Evolutionary conservation across 92 coral and sea anemone genomes (phyloP).

Genomic region (Palythoa grandis): DNA sequence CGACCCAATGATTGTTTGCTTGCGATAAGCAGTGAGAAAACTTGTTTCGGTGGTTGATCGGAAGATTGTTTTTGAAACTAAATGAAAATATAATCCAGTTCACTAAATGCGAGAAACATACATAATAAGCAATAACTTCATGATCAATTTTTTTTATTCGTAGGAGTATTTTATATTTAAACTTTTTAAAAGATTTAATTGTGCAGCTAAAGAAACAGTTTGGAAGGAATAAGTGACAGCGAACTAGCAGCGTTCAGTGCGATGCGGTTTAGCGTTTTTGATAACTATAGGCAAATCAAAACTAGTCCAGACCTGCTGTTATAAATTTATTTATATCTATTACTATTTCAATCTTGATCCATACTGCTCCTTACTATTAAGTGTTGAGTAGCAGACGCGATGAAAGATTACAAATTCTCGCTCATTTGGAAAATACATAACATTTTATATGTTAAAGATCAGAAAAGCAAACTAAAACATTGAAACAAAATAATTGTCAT

Average conservation of each 20-base stretch:
- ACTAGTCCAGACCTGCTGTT: background rate
- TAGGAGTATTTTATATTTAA: background rate
- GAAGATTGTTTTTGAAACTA: background rate
- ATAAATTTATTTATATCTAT: constrained; percentile 7
- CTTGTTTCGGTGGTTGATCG: background rate
- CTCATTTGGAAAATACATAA: background rate
- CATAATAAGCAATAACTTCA: background rate
- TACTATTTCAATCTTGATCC: constrained; percentile 24
- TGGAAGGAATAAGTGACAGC: background rate
- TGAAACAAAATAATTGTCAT: background rate
- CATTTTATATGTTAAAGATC: background rate
- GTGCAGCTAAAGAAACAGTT: background rate
- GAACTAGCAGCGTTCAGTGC: background rate
- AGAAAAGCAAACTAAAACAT: background rate
- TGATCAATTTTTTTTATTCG: background rate
- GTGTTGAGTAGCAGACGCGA: background rate
- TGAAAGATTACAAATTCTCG: background rate
- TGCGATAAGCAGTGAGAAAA: too few species aligned
- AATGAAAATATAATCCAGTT: background rate
- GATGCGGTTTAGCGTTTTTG: background rate
- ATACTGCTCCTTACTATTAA: background rate
- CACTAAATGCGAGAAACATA: background rate
- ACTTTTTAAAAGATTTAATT: background rate
- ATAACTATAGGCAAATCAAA: background rate
- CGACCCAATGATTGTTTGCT: too few species aligned